phyloP scores from a whole-genome alignment of 2,113 vertebrate species.

The Dendrocopos noguchii region DNA sequence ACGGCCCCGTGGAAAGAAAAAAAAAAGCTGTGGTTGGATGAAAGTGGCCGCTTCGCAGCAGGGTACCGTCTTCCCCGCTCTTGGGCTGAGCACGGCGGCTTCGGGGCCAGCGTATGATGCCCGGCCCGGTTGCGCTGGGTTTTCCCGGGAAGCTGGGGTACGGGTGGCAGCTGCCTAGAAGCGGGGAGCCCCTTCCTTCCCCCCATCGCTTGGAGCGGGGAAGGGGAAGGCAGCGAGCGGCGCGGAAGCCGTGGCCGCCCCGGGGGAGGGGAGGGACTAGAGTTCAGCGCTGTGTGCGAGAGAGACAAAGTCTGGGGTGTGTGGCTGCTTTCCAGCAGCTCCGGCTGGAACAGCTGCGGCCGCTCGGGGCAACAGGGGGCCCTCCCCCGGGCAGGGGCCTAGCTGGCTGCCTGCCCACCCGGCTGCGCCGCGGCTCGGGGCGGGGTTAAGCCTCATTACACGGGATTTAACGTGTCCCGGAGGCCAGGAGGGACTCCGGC shows the following conservation, averaged over 20 bases:
- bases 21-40: too few species aligned
- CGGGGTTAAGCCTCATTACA: slow-evolving; percentile 57
- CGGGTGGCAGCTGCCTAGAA: not conserved
- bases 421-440: slow-evolving; percentile 31
- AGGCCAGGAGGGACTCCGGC: not conserved
- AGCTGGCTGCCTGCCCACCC: slow-evolving; percentile 39
- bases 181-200: not conserved
- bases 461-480: slow-evolving; percentile 42
- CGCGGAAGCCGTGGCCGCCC: not conserved
- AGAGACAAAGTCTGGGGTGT: slow-evolving; percentile 17
- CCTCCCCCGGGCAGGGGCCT: slow-evolving; percentile 29
- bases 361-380: not conserved
- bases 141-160: too few species aligned
- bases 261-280: not conserved
- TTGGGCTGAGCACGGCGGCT: not conserved
- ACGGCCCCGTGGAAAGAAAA: not conserved
- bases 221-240: not conserved
- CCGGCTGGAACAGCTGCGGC: slow-evolving; percentile 40
- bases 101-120: not conserved
- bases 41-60: not conserved
- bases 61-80: not conserved
- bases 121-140: not conserved
- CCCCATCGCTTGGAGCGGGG: not conserved
- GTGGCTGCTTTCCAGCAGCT: slow-evolving; percentile 37
- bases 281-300: slow-evolving; percentile 5